These are phyloP conservation scores for Spisula subtruncata DNA, from an alignment of 2,888 invertebrate species.

Conservation along the genomic window DNA sequence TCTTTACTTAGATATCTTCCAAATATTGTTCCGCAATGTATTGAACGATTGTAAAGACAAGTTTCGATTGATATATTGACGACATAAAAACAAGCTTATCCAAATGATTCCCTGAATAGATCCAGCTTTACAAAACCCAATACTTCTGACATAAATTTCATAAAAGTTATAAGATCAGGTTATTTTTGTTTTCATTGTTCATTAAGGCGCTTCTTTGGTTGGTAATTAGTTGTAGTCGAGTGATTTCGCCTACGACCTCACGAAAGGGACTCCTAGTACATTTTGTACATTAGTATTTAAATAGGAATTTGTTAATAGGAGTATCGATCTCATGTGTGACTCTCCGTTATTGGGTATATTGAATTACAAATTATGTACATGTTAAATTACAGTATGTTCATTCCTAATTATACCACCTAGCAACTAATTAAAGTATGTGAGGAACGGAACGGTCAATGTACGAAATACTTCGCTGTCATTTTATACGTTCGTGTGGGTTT, in stretches of 20 bases:
- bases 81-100: slow-evolving; percentile 1
- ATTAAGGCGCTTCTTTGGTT: neutral
- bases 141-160: neutral
- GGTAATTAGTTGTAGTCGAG: slow-evolving; percentile 4
- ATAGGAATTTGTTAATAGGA: neutral
- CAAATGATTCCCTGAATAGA: neutral
- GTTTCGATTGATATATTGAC: neutral
- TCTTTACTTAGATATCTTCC: neutral
- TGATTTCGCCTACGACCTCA: neutral
- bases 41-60: neutral
- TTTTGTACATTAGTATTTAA: neutral
- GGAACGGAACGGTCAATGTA: neutral
- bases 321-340: neutral
- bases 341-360: neutral
- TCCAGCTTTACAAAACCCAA: neutral
- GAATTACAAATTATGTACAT: neutral
- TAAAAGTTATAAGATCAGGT: neutral
- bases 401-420: neutral
- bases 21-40: neutral
- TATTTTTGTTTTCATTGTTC: slow-evolving; percentile 16
- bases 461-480: neutral
- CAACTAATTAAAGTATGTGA: slow-evolving; percentile 20
- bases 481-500: neutral
- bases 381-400: neutral
- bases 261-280: too few species aligned